Evolutionary conservation across 2,113 vertebrate genomes (phyloP), one percentile per base, ranked within the genome.

Genomic region (Chaetodon trifascialis): DNA sequence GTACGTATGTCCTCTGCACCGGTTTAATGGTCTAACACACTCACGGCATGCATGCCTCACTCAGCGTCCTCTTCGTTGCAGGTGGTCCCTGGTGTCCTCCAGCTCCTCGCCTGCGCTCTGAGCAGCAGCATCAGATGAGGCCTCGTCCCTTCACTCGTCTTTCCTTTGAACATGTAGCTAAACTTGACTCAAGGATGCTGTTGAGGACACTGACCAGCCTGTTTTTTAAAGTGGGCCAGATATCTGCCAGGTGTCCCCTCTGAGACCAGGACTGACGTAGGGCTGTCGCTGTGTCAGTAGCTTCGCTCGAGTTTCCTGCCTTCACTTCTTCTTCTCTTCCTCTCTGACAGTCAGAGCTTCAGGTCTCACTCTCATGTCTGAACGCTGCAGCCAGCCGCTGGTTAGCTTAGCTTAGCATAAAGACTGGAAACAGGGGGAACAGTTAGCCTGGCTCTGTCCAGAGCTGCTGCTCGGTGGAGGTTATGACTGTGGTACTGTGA

Each of bases 1-100:
- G 71, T 84, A 70, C 16, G 75, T 81, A 69, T 12, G 75, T 65
- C n/a, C 14, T 49, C 15, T 6, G 4, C 15, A 16, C 46, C 16
- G 46, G 30, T 1, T 30, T 30, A 2, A 30, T 30, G 30, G 30
- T 30, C 30, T 1, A 30, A 30, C 30, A 30, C 3, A 30, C 30
- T 30, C 30, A 30, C 30, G 30, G 30, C 30, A 30, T 30, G 30
- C 30, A 3, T 10, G 8, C 11, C 42, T 44, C 42, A 38, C n/a
- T 15, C 3, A 1, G 1, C 15, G 38, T 63, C 9, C 7, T 17
- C 6, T 38, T 51, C 0, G 4, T 55, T 55, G 17, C 65, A 60
- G 60, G 23, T 60, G 7, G 16, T 49, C 15, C 38, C 34, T 1
- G 11, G 16, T 30, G 16, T 10, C 38, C 25, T 40, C 11, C 3